A percentile compares a stretch with the other conserved stretches of the same genome.
These are phyloP conservation scores for Maconellicoccus hirsutus DNA, from an alignment of 1,140 invertebrate genomes.

Conservation along the genomic window DNA sequence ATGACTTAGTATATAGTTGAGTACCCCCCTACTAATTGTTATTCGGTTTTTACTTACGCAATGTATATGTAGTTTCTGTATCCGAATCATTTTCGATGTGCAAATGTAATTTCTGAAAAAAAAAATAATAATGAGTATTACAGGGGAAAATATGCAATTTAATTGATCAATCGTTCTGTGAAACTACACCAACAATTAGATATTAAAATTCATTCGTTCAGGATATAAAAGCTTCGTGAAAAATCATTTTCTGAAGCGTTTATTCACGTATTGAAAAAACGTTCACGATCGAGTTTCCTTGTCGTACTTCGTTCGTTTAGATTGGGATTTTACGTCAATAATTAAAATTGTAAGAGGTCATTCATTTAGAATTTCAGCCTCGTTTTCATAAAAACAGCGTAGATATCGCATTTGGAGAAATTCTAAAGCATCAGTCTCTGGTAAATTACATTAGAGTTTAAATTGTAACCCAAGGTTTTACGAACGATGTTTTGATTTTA, in stretches of 20 bases:
- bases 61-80: neutral
- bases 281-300: neutral
- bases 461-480: neutral
- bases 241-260: neutral
- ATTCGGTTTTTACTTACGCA: neutral
- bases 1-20: no score
- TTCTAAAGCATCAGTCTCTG: neutral
- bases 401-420: no score
- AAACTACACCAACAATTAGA: neutral
- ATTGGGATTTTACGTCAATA: neutral
- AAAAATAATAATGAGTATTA: neutral
- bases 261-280: neutral
- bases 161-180: no score
- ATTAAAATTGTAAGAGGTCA: neutral
- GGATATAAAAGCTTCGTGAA: neutral
- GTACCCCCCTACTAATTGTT: no score
- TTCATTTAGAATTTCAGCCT: neutral
- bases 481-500: neutral
- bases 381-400: no score
- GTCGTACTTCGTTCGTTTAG: neutral
- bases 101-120: neutral
- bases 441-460: constrained; percentile 2
- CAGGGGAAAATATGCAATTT: neutral
- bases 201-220: neutral
- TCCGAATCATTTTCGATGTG: constrained; percentile 11